phyloP scores from a whole-genome alignment of 1,140 invertebrate species.

The Phymastichus coffea region DNA sequence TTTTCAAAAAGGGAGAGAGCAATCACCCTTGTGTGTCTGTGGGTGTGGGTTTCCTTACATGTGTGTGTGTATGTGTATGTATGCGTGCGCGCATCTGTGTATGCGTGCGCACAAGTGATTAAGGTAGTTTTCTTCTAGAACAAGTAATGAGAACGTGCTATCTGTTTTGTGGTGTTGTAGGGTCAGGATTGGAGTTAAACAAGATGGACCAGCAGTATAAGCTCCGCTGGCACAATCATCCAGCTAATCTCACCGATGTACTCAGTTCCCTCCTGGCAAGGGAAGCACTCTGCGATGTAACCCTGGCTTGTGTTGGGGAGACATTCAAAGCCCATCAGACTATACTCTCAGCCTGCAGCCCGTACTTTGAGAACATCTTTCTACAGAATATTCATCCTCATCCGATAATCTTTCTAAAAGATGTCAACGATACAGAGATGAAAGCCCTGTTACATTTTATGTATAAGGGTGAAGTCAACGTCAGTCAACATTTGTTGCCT shows the following conservation, averaged over 20 bases:
- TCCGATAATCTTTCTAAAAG: conserved; percentile 89
- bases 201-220: conserved; percentile 91
- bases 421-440: conserved; percentile 84
- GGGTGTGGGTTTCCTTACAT: too few species aligned
- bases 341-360: conserved; percentile 90
- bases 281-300: conserved; percentile 88
- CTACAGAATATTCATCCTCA: conserved; percentile 87
- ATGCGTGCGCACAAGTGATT: not conserved
- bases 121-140: not conserved
- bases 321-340: conserved; percentile 92
- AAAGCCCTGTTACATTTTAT: conserved; percentile 85
- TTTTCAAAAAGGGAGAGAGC: too few species aligned
- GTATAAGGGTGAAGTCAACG: conserved; percentile 89
- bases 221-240: conserved; percentile 93
- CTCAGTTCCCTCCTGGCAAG: conserved; percentile 81
- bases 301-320: conserved; percentile 87
- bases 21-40: too few species aligned
- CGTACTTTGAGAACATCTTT: conserved; percentile 93
- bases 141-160: not conserved
- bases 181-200: conserved; percentile 51
- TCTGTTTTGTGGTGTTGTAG: conserved; percentile 40
- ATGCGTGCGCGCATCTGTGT: too few species aligned
- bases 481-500: conserved; percentile 81
- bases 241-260: conserved; percentile 84
- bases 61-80: too few species aligned